Conservation (phyloP, 2,113 vertebrate genomes). For the Bufo gargarizans region DNA sequence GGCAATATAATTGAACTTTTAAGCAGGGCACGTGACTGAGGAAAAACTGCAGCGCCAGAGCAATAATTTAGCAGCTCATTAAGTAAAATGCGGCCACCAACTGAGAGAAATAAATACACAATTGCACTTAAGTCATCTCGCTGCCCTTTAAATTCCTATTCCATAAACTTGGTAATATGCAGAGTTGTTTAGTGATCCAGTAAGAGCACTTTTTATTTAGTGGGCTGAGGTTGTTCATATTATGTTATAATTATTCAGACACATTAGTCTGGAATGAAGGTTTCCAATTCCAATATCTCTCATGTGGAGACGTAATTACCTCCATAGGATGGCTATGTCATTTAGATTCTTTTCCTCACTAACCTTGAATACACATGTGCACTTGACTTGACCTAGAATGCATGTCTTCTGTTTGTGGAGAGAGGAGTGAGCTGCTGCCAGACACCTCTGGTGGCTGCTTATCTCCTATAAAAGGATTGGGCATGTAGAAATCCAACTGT, state of each 20-base stretch:
- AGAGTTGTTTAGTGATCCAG: not conserved
- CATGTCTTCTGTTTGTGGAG: no score
- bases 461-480: no score
- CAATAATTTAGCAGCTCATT: not conserved
- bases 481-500: no score
- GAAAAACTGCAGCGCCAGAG: not conserved
- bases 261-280: not conserved
- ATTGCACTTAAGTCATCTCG: not conserved
- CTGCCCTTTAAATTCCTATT: not conserved
- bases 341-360: no score
- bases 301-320: not conserved
- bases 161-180: not conserved
- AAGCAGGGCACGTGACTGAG: not conserved
- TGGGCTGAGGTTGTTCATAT: not conserved
- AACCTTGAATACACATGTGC: no score
- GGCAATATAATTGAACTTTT: slow-evolving; percentile 3
- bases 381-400: no score
- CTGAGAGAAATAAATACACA: not conserved
- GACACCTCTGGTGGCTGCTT: no score
- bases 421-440: no score
- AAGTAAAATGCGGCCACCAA: not conserved
- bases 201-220: not conserved
- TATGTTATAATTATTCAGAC: not conserved
- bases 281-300: not conserved
- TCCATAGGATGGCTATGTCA: no score